Conservation (phyloP, 2,113 vertebrate genomes). For the Protobothrops mucrosquamatus region DNA sequence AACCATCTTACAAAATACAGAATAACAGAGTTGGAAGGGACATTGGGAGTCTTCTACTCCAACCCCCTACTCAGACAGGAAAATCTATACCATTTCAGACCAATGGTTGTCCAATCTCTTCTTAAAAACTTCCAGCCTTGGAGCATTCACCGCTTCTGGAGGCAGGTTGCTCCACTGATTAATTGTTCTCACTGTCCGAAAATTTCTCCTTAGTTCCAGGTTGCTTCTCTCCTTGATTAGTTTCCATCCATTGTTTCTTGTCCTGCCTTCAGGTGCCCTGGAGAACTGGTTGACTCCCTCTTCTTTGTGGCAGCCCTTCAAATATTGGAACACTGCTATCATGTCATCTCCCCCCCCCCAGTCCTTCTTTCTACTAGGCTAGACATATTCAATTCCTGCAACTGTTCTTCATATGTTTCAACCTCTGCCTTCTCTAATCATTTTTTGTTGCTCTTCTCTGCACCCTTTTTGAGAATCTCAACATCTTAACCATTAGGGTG, state of each 20-base stretch:
- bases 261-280: not conserved
- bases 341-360: not conserved
- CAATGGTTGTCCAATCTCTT: not conserved
- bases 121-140: not conserved
- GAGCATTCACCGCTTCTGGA: not conserved
- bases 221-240: not conserved
- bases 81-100: not conserved
- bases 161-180: not conserved
- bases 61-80: not conserved
- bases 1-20: no score
- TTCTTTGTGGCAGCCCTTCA: not conserved
- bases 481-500: not conserved
- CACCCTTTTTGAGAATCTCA: not conserved
- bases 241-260: not conserved
- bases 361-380: not conserved
- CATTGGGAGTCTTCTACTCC: not conserved
- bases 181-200: not conserved
- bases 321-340: not conserved
- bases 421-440: not conserved
- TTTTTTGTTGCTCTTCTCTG: not conserved
- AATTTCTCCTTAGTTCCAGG: not conserved
- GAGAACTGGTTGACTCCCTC: not conserved
- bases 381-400: not conserved
- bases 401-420: not conserved
- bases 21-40: not conserved